Base-by-base conservation (phyloP, 2,888 invertebrate genomes). In the Pristionchus entomophagus region DNA sequence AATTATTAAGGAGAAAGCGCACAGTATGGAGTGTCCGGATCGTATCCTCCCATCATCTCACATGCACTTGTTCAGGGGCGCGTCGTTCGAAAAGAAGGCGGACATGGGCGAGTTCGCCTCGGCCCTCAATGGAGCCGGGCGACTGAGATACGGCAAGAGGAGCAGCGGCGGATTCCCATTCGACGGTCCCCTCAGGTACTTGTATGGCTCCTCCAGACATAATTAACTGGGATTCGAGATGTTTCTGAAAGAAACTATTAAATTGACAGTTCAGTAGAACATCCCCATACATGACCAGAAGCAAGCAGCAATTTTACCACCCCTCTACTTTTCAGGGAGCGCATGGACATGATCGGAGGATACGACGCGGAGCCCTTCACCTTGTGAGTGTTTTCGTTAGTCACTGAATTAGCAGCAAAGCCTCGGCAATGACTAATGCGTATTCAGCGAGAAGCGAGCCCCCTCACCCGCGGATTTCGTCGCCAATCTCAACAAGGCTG, bases 131-230 rank as follows among this genome's bases (percentile, higher is more conserved):
- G 85, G 80, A 2, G 85, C 85, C 29, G 80, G 85, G 5, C 6
- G 85, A 41, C 80, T 85, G 32, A n/a, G 85, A 49, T 85, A 85
- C 62, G 85, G 85, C 41, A 85, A 85, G 49, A 38, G 85, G 26
- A 53, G 53, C 69, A 12, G 26, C 53, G 38, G 26, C 17, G 81
- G 56, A 26, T 32, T 82, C 59, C 49, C 65, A 10, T 84, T n/a
- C 65, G 8, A 38, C 26, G 82, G 59, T n/a, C n/a, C n/a, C 29
- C 38, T 82, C 82, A 82, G 59, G 82, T 82, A n/a, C n/a, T 45
- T 45, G 45, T 45, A 10, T 6, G 14, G 45, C 45, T 45, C 8
- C 45, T 45, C 14, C 14, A 45, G 6, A 45, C 6, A 45, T 45
- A 45, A 45, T 45, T 14, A 45, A 14, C 45, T 14, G 14, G 45